A percentile compares a stretch with the other conserved stretches of the same genome.
Evolutionary conservation across 2,113 vertebrate species (phyloP).

Genomic region (Spea bombifrons): DNA sequence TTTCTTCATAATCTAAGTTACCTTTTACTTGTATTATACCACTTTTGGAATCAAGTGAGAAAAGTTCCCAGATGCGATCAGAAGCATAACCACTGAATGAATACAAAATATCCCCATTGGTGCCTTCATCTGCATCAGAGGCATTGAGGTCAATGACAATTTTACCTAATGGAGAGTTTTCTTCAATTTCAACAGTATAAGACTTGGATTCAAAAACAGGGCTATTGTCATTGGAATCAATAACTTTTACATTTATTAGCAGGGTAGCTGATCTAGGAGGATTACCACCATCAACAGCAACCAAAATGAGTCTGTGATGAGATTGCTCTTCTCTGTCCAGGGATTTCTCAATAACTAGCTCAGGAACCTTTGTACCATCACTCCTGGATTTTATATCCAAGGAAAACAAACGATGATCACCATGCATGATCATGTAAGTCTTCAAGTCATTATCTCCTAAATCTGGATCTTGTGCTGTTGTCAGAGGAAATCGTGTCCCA

Average conservation of each 20-base stretch:
- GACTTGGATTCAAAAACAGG: conserved; percentile 90
- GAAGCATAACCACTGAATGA: conserved; percentile 93
- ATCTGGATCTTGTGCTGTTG: conserved; percentile 91
- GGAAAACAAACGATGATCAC: conserved; percentile 92
- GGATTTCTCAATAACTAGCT: conserved; percentile 91
- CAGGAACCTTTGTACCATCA: conserved; percentile 94
- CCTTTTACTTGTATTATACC: conserved; percentile 94
- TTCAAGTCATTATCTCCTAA: conserved; percentile 90
- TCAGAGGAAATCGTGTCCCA: conserved; percentile 92
- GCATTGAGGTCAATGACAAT: conserved; percentile 92
- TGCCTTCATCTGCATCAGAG: conserved; percentile 92
- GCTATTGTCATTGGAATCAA: conserved; percentile 98
- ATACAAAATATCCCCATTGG: conserved; percentile 93
- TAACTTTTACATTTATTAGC: conserved; percentile 94
- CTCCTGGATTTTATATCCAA: conserved; percentile 94
- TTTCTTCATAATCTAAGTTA: conserved; percentile 96
- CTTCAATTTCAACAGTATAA: conserved; percentile 90
- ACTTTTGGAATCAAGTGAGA: conserved; percentile 92
- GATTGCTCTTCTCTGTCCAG: conserved; percentile 93
- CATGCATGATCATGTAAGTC: conserved; percentile 91
- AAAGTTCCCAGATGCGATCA: conserved; percentile 89
- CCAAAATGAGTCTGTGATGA: conserved; percentile 91
- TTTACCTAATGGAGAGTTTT: conserved; percentile 87
- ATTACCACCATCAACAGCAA: conserved; percentile 88
- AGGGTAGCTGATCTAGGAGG: conserved; percentile 89